Base-by-base conservation (phyloP, 1,140 invertebrate genomes). In the Paralvinella palmiformis region DNA sequence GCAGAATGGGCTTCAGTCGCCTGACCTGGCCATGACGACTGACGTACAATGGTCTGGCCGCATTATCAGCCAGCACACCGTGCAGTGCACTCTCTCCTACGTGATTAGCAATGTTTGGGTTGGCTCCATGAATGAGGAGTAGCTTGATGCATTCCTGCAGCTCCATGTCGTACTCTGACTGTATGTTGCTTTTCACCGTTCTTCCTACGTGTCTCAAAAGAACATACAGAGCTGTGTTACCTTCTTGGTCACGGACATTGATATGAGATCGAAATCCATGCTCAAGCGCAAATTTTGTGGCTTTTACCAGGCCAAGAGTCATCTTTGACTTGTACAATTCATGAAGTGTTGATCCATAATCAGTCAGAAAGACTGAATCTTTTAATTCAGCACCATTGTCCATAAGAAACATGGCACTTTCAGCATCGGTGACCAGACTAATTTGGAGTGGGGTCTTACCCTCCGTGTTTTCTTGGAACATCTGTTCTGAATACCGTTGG, bases 381-480 rank as follows among this genome's bases (percentile, higher is more conserved):
- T 65, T 65, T 10, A 65, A 37, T 20, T 65, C 56, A 22, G 63
- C 63, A 10, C 63, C 63, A 31, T 65, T 65, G 56, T 61, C 44
- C 37, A 65, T 65, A 13, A 65, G 57, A 36, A 65, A 65, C 10
- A 50, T 48, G 13, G 63, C 63, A 48, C 55, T 65, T 29, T 65
- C 63, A 29, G 63, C 63, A 48, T 65, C 63, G 13, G 52, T 59
- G 5, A 65, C 63, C 22, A 65, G 57, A 37, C 63, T 65, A 27
- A 65, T 65, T 32, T 65, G 63, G 29, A 65, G 48, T 10, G 63
- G 63, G n/a, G 63, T 65, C 22, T 53, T 59, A 31, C 63, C 63
- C 7, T 65, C 63, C 31, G 20, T 59, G 31, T 65, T 65, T 36
- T 65, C 58, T 48, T 65, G 63, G 27, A 33, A 33, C 58, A 65